Conservation (phyloP, 2,888 invertebrate species). For the Drosophila aldrichi region DNA sequence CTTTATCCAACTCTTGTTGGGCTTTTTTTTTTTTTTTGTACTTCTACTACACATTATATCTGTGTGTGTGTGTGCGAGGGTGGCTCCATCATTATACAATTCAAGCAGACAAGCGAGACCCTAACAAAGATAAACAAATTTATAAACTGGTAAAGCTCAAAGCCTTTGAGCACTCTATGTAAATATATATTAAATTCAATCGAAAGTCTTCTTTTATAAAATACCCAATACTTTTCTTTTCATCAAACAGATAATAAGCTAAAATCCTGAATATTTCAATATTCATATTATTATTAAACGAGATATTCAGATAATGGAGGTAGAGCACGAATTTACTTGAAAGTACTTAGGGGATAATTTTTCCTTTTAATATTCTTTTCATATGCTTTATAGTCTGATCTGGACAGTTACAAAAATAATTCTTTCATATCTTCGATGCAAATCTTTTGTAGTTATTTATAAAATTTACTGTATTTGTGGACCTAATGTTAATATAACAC, state of each 20-base stretch:
- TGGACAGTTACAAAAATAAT: no score
- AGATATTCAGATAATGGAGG: background rate
- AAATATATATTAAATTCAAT: background rate
- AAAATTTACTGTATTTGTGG: no score
- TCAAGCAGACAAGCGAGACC: background rate
- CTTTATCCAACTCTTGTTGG: conserved; percentile 10
- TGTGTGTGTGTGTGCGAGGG: conserved; percentile 41
- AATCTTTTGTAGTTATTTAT: no score
- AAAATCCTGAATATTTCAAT: background rate
- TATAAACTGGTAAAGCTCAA: background rate
- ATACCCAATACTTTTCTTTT: background rate
- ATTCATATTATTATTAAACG: accelerated
- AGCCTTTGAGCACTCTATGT: background rate
- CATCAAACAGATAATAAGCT: background rate
- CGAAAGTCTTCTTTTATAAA: background rate
- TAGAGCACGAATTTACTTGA: no score
- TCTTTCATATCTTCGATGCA: no score
- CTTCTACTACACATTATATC: conserved; percentile 15
- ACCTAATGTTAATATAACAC: no score
- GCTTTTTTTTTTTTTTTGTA: conserved; percentile 15
- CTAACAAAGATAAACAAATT: conserved; percentile 14
- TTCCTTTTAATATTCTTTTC: no score
- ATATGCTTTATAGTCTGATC: no score
- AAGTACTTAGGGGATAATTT: no score
- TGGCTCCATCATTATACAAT: conserved; percentile 21